Evolutionary conservation across 2,888 invertebrate genomes (phyloP).

Genomic region (Apodemia mormo): DNA sequence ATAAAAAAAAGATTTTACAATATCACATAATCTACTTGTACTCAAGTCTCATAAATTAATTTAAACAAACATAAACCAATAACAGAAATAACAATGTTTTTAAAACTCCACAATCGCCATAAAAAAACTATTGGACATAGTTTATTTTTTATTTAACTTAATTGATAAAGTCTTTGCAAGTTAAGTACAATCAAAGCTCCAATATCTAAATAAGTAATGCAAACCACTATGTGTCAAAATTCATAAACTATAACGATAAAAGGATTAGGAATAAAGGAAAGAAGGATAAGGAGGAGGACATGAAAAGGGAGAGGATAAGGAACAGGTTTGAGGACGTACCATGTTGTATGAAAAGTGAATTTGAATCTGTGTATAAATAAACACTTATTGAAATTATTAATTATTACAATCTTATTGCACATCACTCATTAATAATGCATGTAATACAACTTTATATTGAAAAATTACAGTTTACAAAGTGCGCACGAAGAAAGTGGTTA

Average conservation of each 20-base stretch:
- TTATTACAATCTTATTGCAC: too few species aligned
- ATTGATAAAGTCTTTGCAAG: neutral
- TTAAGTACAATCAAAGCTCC: neutral
- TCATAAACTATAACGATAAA: neutral
- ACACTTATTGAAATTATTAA: too few species aligned
- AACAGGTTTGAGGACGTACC: neutral
- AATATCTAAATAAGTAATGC: neutral
- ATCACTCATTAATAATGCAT: too few species aligned
- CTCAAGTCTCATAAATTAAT: constrained; percentile 74
- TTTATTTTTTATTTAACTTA: neutral
- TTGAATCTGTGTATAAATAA: too few species aligned
- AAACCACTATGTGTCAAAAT: neutral
- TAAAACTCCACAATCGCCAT: neutral
- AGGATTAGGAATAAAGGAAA: neutral
- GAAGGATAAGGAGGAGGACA: neutral
- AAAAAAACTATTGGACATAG: neutral
- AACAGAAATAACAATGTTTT: constrained; percentile 26
- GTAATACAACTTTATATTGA: too few species aligned
- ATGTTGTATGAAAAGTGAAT: too few species aligned
- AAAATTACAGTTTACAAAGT: too few species aligned
- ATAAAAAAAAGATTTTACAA: constrained; percentile 72
- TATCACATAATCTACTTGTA: constrained; percentile 65
- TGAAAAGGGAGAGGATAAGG: neutral
- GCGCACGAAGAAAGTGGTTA: too few species aligned
- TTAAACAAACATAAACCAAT: constrained; percentile 41